Evolutionary conservation across 2,888 invertebrate species (phyloP), one percentile per base, ranked within the genome.

Genomic region (Glaucopsyche alexis): DNA sequence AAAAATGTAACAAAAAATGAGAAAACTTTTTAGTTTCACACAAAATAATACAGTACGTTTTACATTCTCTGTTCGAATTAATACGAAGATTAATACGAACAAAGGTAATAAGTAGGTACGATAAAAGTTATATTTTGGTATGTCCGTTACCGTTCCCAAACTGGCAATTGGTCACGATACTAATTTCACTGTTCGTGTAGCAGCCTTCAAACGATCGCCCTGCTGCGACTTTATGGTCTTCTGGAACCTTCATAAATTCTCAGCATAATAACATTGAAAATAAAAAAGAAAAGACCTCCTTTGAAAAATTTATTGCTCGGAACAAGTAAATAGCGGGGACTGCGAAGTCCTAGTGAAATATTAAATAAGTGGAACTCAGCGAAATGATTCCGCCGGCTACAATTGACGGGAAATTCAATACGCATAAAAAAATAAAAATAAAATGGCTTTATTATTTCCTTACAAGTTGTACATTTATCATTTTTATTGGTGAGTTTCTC

Each of bases 211-310:
- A 60, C 60, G 14, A 60, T 60, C 60, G 60, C 60, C 38, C 60
- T 38, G 29, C 60, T 38, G 14, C 60, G 60, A 60, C 60, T 60
- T 60, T 60, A 60, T 60, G 29, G 60, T 29, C 60, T 60, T 38
- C 38, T 60, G 60, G 60, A 60, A 60, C 60, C 60, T 60, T 60
- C 60, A 60, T 60, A 60, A 60, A 60, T 29, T 60, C 60, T 60
- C 60, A 38, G 60, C 60, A 60, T 60, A 60, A 60, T 60, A 60
- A 38, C 60, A 38, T 60, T 60, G 60, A 60, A 60, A 69, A 69
- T 49, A 67, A 42, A 45, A 42, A 69, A 49, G 29, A 40, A 66
- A 65, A 19, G 19, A 49, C 45, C 47, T 45, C 6, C 42, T 69
- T 49, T 69, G 69, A 29, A 69, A 38, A 60, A 60, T 60, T 47